Evolutionary conservation across 1,140 invertebrate genomes (phyloP), one percentile per base, ranked within the genome.

Genomic region (Asobara japonica): DNA sequence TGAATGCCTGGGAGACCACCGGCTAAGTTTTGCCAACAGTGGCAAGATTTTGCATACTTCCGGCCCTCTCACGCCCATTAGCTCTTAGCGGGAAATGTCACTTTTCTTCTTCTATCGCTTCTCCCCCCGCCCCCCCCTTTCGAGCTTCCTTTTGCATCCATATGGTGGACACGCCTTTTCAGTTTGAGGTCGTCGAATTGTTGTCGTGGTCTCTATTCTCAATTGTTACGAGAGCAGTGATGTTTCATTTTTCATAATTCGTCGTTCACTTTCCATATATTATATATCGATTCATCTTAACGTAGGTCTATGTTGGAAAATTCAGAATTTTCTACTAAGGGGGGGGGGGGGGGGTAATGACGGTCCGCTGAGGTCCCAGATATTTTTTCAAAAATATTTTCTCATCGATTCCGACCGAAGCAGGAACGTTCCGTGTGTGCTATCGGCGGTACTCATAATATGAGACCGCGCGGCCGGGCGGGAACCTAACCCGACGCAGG

Each of bases 11-110:
- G 29, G 1, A 64, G 84, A 83, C 83, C 83, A 84, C 82, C 82
- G 62, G 71, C 64, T 66, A 78, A 80, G 80, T 81, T 81, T 78
- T 80, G 76, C 74, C 78, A 81, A 81, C 78, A 82, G 75, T 73
- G 71, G 72, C 77, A 45, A 72, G 69, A 78, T 83, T 62, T 82
- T 81, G 84, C 80, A 79, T 80, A 78, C 74, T 84, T 86, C 84
- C 83, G 81, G 81, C 62, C 16, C 65, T n/a, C 75, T 65, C 65
- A 78, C 75, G 78, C 76, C 74, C 74, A 60, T 71, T 76, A 75
- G 51, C 71, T 62, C 45, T 51, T 25, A n/a, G 51, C n/a, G 30
- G 29, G 48, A 36, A 45, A 51, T 48, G 20, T 48, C 29, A 65
- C 38, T 77, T 67, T 70, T 30, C 30, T 67, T 75, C 25, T 48